Evolutionary conservation across 2,888 invertebrate species (phyloP).

Genomic region (Proisotoma minuta): DNA sequence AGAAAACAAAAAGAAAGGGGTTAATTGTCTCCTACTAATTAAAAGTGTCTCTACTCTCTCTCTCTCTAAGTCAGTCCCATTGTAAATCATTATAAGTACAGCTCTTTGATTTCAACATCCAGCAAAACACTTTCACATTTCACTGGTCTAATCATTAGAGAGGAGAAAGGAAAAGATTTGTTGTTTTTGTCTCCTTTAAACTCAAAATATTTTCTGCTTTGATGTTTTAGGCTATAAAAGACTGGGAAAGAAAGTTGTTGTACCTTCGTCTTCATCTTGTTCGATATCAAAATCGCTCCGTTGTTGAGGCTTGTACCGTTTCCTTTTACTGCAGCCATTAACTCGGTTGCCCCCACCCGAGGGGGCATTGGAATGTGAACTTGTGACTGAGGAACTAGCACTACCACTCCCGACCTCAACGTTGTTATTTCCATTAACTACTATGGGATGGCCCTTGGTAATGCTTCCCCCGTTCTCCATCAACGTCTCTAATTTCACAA

Average conservation of each 20-base stretch:
- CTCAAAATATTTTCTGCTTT: too few species aligned
- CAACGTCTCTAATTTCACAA: constrained; percentile 9
- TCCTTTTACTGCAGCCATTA: constrained; percentile 92
- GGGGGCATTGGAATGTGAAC: neutral
- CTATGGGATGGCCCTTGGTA: constrained; percentile 3
- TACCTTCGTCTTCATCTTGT: constrained; percentile 29
- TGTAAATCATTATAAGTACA: too few species aligned
- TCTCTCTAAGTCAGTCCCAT: neutral
- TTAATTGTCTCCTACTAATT: constrained; percentile 11
- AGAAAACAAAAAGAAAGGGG: constrained; percentile 15
- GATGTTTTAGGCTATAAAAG: too few species aligned
- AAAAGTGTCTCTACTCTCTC: neutral
- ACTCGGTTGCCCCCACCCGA: constrained; percentile 49
- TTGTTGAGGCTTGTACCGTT: constrained; percentile 67
- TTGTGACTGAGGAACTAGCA: constrained; percentile 16
- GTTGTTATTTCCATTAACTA: neutral
- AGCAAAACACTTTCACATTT: neutral
- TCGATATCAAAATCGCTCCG: constrained; percentile 70
- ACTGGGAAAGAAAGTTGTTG: constrained; percentile 4
- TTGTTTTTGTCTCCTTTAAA: too few species aligned
- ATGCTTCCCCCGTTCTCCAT: constrained; percentile 7
- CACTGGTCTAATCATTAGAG: neutral
- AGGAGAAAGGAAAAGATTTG: neutral
- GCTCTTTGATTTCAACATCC: neutral
- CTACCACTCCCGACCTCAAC: constrained; percentile 14